Base-by-base conservation (phyloP, 1,140 invertebrate species). In the Pachypsylla venusta region DNA sequence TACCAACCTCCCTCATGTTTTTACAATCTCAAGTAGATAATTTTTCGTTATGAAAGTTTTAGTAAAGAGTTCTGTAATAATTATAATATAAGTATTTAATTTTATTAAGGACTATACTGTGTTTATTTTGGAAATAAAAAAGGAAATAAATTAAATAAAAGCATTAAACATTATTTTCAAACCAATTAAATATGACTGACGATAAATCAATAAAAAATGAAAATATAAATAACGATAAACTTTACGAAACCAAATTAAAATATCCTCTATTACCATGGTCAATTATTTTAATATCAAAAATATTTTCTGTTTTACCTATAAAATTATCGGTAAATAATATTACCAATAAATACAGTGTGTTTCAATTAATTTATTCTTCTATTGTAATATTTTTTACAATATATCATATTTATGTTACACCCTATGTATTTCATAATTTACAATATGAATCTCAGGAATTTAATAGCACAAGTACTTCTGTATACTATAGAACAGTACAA, bases 191-290 rank as follows among this genome's bases (percentile, higher is more conserved):
- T n/a, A n/a, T n/a, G n/a, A n/a, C n/a, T n/a, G n/a, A n/a, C n/a
- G n/a, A n/a, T n/a, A n/a, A n/a, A n/a, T n/a, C n/a, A n/a, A n/a
- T n/a, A n/a, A n/a, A n/a, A n/a, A n/a, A n/a, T n/a, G n/a, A n/a
- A n/a, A n/a, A n/a, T n/a, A n/a, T n/a, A n/a, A n/a, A n/a, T n/a
- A n/a, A n/a, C n/a, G 16, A 19, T 22, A 48, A 19, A n/a, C n/a
- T 48, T n/a, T 48, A 48, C 42, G 42, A 48, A 5, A 19, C 42
- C n/a, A 48, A 19, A 48, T 22, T 48, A 4, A 48, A 48, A 22
- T 48, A 48, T 19, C 42, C 42, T 48, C 42, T 48, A n/a, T n/a
- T 48, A 5, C 42, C 42, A n/a, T 48, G 42, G 42, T 48, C 42
- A n/a, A 4, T 48, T 19, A 3, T 48, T 4, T 19, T 48, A 5